Conservation (phyloP, 2,797 vertebrate genomes). For the Enteromius unitaeniatus region DNA sequence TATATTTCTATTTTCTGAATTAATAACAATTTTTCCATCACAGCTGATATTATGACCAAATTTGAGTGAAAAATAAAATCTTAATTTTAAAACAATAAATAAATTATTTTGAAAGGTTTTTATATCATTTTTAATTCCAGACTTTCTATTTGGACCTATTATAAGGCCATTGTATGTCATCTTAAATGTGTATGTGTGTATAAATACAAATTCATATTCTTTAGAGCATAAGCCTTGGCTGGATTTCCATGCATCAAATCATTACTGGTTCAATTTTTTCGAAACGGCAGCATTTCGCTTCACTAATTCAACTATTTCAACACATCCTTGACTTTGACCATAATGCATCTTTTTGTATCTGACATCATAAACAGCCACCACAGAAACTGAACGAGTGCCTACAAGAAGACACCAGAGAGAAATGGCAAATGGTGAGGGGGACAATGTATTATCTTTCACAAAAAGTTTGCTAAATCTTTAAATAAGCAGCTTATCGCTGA, state of each 20-base stretch:
- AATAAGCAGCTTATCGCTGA: slow-evolving; percentile 1
- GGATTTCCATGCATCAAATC: neutral
- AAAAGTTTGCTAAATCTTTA: slow-evolving; percentile 8
- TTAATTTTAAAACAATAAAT: neutral
- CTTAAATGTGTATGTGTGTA: neutral
- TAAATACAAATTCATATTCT: neutral
- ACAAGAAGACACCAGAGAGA: slow-evolving; percentile 1
- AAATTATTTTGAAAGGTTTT: neutral
- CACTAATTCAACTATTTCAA: slow-evolving; percentile 4
- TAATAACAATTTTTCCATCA: neutral
- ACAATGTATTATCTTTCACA: neutral
- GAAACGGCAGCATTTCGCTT: slow-evolving; percentile 11
- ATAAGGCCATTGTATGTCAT: neutral
- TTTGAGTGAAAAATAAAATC: neutral
- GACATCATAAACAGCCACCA: neutral
- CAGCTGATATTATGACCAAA: neutral
- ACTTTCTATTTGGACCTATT: neutral
- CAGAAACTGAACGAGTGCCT: slow-evolving; percentile 13
- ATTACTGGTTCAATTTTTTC: neutral
- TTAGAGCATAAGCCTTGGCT: slow-evolving; percentile 6
- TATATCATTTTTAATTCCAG: neutral
- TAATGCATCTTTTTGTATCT: slow-evolving; percentile 6
- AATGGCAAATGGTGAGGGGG: slow-evolving; percentile 22
- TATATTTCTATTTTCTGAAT: neutral
- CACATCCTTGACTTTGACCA: slow-evolving; percentile 28